Percentiles rank a stretch among this genome's conserved stretches.
These are phyloP conservation scores for Ophioninae sp. DNA, from an alignment of 2,888 invertebrate species.

Conservation along the genomic window DNA sequence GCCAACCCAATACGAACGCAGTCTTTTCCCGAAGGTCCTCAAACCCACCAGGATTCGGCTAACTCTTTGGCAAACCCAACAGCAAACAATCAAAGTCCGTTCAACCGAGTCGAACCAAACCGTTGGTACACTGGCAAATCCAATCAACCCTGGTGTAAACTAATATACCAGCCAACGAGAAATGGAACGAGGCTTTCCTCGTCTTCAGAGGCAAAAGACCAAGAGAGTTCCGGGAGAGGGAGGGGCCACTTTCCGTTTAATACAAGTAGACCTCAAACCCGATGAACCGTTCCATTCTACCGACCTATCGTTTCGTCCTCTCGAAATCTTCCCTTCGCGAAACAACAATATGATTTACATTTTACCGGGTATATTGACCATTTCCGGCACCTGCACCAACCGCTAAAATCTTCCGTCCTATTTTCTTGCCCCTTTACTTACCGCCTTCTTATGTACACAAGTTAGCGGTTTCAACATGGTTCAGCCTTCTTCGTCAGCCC, in stretches of 20 bases:
- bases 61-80: conserved; percentile 30
- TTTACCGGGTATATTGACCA: conserved; percentile 80
- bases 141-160: conserved; percentile 68
- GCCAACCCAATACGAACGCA: neutral
- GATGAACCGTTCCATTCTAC: conserved; percentile 48
- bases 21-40: conserved; percentile 13
- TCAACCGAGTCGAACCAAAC: conserved; percentile 50
- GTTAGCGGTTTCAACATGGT: conserved; percentile 32
- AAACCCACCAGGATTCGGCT: neutral
- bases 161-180: conserved; percentile 66
- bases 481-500: conserved; percentile 71
- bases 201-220: conserved; percentile 53
- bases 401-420: conserved; percentile 66
- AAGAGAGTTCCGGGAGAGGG: conserved; percentile 28
- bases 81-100: conserved; percentile 67
- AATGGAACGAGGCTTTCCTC: conserved; percentile 30
- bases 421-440: conserved; percentile 42
- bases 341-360: conserved; percentile 80
- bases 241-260: conserved; percentile 53
- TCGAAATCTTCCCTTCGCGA: conserved; percentile 51
- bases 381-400: conserved; percentile 80
- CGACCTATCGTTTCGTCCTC: conserved; percentile 30
- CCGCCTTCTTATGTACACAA: conserved; percentile 28
- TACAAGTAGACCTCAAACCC: conserved; percentile 54
- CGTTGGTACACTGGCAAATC: conserved; percentile 63